These are phyloP conservation scores for Frankliniella intonsa DNA, from an alignment of 2,888 invertebrate genomes.

Conservation along the genomic window DNA sequence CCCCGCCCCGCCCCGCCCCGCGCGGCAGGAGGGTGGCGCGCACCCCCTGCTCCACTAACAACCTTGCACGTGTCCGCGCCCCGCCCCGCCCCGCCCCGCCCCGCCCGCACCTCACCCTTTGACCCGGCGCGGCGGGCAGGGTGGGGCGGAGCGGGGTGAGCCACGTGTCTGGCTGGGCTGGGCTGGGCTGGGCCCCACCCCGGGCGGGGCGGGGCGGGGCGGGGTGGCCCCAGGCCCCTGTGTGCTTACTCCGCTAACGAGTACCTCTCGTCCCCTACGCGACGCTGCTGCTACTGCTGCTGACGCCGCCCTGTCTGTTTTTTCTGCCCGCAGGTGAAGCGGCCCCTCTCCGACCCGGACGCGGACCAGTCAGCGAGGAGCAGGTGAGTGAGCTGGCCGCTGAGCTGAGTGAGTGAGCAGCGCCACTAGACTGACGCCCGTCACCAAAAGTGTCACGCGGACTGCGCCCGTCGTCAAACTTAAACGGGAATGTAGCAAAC, in stretches of 20 bases:
- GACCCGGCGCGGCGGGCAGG: neutral
- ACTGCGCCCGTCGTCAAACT: no score
- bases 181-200: no score
- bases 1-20: neutral
- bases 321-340: neutral
- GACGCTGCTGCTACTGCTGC: neutral
- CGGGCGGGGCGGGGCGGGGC: no score
- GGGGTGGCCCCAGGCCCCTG: no score
- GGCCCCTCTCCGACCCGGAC: neutral
- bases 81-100: neutral
- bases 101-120: neutral
- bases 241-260: neutral
- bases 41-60: neutral
- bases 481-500: no score
- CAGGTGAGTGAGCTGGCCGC: neutral
- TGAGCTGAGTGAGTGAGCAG: neutral
- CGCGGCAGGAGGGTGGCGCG: neutral
- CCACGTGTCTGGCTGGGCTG: neutral
- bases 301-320: neutral
- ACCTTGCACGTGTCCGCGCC: constrained; percentile 4
- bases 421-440: no score
- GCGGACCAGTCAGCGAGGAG: neutral
- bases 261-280: neutral
- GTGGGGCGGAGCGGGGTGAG: neutral
- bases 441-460: no score